A percentile compares a stretch with the other conserved stretches of the same genome.
Conservation (phyloP, 2,888 invertebrate genomes). For the Campoletis raptor region DNA sequence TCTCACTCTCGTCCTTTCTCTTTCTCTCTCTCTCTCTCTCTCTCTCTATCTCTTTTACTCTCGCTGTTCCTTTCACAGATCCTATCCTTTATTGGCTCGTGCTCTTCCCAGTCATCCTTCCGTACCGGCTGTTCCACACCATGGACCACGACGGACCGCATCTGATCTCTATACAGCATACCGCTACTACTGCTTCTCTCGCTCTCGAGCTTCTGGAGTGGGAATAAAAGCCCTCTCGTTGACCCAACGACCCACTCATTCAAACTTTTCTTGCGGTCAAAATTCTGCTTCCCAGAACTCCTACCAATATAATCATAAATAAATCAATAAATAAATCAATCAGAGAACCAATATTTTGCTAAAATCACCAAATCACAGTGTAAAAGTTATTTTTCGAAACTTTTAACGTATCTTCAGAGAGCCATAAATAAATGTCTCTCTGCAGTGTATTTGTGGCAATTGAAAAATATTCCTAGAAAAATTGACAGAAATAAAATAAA, state of each 20-base stretch:
- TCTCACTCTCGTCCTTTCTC: conserved; percentile 27
- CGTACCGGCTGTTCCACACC: conserved; percentile 63
- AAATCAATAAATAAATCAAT: background rate
- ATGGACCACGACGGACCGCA: conserved; percentile 37
- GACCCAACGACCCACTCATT: conserved; percentile 40
- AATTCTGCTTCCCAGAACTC: background rate
- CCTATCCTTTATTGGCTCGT: conserved; percentile 45
- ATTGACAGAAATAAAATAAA: too few relatives aligned
- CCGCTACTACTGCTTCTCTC: conserved; percentile 19
- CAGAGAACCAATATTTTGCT: background rate
- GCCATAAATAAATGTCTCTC: background rate
- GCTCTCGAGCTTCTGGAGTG: conserved; percentile 25
- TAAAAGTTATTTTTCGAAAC: background rate
- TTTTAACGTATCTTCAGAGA: background rate
- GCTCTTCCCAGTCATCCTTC: conserved; percentile 61
- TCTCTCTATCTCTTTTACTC: conserved; percentile 31
- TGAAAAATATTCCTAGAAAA: too few relatives aligned
- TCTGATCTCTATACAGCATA: conserved; percentile 12
- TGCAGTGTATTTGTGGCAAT: too few relatives aligned
- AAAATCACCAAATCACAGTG: background rate
- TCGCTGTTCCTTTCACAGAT: conserved; percentile 50
- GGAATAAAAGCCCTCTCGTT: conserved; percentile 35
- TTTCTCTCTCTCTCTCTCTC: background rate
- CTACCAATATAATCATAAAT: background rate
- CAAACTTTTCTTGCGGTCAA: conserved; percentile 13